Evolutionary conservation across 2,797 vertebrate species (phyloP).

Genomic region (Halcyon smyrnensis): DNA sequence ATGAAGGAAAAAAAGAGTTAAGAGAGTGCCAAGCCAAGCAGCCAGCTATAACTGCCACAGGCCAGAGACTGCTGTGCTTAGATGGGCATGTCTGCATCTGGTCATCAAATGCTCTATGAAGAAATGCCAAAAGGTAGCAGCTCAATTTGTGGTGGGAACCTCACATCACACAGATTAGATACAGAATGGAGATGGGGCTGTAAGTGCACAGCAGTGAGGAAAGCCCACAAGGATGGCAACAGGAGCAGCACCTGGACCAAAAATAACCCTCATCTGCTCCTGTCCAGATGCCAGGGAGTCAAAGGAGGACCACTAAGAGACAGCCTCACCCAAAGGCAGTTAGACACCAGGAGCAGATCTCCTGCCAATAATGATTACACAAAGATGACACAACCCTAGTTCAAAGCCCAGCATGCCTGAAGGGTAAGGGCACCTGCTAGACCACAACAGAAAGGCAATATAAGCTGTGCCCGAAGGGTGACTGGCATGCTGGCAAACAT

Average conservation of each 20-base stretch:
- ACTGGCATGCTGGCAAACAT: neutral
- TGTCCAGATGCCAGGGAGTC: neutral
- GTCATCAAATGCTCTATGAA: neutral
- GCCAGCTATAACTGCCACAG: neutral
- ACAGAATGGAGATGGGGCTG: neutral
- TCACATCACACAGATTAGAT: accelerated
- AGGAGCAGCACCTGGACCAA: neutral
- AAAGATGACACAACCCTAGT: neutral
- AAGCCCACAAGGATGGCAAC: neutral
- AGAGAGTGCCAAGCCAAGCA: neutral
- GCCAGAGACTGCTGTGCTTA: neutral
- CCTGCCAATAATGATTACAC: neutral
- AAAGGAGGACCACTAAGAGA: neutral
- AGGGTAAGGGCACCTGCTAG: neutral
- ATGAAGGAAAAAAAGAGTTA: neutral
- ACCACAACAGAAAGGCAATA: neutral
- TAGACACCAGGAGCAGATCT: neutral
- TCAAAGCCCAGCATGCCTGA: neutral
- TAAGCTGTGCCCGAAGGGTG: neutral
- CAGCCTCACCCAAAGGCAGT: neutral
- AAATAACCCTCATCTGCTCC: neutral
- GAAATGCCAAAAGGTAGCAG: neutral
- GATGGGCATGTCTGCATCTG: neutral
- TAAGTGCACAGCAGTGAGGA: neutral
- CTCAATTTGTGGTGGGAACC: neutral